Conservation (phyloP, 2,113 vertebrate species). For the Hyla sarda region DNA sequence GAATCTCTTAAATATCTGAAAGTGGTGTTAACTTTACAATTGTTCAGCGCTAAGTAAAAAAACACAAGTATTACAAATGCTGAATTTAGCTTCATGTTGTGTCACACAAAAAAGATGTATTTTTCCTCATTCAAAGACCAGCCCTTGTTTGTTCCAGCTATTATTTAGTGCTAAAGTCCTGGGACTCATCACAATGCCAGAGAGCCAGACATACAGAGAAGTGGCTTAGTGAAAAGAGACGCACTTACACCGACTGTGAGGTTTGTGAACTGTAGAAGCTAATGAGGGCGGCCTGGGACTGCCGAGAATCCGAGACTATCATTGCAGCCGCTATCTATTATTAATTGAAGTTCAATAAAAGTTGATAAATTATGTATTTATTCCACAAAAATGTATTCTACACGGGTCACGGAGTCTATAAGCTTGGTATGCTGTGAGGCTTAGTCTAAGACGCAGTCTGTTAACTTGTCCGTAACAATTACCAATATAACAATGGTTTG, state of each 20-base stretch:
- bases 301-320: slow-evolving; percentile 37
- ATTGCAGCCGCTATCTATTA: slow-evolving; percentile 44
- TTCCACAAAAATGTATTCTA: slow-evolving; percentile 38
- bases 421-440: neutral
- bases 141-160: neutral
- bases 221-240: neutral
- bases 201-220: neutral
- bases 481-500: slow-evolving; percentile 18
- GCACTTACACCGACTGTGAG: neutral
- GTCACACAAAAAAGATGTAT: neutral
- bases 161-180: slow-evolving; percentile 22
- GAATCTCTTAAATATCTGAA: too few relatives aligned
- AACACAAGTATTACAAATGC: neutral
- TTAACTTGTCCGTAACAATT: slow-evolving; percentile 15
- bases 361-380: slow-evolving; percentile 59
- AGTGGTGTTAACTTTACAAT: neutral
- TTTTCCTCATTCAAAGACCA: neutral
- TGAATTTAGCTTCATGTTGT: neutral
- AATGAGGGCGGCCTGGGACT: slow-evolving; percentile 37
- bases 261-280: slow-evolving; percentile 25
- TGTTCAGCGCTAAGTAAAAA: neutral
- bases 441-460: slow-evolving; percentile 2
- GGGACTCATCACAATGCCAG: neutral
- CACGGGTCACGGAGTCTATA: slow-evolving; percentile 22
- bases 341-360: slow-evolving; percentile 58